Evolutionary conservation across 2,113 vertebrate genomes (phyloP).

Genomic region (Pica pica): DNA sequence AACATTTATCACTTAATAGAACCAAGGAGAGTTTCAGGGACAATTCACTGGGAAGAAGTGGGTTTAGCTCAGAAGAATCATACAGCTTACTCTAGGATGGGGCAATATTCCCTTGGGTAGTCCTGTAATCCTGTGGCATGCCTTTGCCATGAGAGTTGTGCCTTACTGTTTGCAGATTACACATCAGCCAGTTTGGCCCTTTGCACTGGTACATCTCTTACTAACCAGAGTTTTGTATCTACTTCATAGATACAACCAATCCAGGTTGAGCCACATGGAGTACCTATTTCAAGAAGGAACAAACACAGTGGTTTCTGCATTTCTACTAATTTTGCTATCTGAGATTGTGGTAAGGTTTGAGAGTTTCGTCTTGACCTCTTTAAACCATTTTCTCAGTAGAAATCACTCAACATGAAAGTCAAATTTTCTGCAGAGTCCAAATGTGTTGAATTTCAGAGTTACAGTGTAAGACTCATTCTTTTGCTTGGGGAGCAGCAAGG

Average conservation of each 20-base stretch:
- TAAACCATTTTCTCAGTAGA: neutral
- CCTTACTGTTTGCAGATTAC: neutral
- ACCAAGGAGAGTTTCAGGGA: neutral
- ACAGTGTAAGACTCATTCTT: neutral
- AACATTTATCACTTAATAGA: neutral
- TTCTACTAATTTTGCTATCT: neutral
- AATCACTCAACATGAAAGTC: neutral
- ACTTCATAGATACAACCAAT: neutral
- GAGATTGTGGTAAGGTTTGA: neutral
- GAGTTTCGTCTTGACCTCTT: neutral
- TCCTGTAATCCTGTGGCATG: neutral
- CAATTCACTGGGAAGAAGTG: neutral
- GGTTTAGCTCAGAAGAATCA: neutral
- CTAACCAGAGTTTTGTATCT: neutral
- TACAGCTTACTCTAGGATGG: neutral
- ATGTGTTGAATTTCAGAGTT: neutral
- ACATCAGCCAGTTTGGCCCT: neutral
- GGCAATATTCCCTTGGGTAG: neutral
- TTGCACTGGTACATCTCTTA: neutral
- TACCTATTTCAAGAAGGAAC: neutral
- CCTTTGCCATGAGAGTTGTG: accelerated
- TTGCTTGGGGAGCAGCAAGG: neutral
- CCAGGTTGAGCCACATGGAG: neutral
- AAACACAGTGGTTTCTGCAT: neutral
- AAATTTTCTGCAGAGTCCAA: neutral